Evolutionary conservation across 1,140 invertebrate species (phyloP).

Genomic region (Drosophila suzukii): DNA sequence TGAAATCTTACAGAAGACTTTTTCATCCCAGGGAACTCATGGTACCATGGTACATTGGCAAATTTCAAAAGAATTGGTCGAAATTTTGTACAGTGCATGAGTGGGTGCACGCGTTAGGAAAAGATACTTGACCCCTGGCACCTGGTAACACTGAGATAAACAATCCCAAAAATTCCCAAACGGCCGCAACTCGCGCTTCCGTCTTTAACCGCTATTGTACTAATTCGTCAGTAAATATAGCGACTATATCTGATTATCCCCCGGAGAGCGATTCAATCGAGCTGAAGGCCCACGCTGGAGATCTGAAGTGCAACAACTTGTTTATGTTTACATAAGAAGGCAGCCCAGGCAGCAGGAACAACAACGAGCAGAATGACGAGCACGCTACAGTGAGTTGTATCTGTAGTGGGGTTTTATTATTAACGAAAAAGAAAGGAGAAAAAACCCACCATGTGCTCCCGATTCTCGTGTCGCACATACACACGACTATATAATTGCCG

Average conservation of each 20-base stretch:
- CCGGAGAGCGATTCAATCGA: conserved; percentile 37
- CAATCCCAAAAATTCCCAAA: conserved; percentile 35
- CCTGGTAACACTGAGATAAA: conserved; percentile 44
- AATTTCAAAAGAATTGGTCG: neutral
- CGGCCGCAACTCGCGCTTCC: conserved; percentile 34
- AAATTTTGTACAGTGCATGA: neutral
- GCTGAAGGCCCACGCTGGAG: conserved; percentile 16
- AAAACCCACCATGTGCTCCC: conserved; percentile 45
- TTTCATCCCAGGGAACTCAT: no score
- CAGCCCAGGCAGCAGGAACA: conserved; percentile 33
- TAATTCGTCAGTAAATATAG: conserved; percentile 25
- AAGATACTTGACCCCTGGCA: neutral
- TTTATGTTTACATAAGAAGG: conserved; percentile 78
- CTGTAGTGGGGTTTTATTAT: conserved; percentile 40
- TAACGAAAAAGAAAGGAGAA: conserved; percentile 23
- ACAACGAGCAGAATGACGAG: conserved; percentile 58
- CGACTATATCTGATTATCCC: conserved; percentile 36
- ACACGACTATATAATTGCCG: conserved; percentile 54
- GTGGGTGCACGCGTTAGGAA: neutral
- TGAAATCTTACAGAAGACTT: no score
- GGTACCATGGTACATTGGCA: no score
- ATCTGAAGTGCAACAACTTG: conserved; percentile 54
- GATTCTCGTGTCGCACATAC: conserved; percentile 25
- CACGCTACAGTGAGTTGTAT: conserved; percentile 67
- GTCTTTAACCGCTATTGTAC: neutral